These are phyloP conservation scores for Onychomys torridus DNA, from an alignment of 2,797 vertebrate species.

Conservation along the genomic window DNA sequence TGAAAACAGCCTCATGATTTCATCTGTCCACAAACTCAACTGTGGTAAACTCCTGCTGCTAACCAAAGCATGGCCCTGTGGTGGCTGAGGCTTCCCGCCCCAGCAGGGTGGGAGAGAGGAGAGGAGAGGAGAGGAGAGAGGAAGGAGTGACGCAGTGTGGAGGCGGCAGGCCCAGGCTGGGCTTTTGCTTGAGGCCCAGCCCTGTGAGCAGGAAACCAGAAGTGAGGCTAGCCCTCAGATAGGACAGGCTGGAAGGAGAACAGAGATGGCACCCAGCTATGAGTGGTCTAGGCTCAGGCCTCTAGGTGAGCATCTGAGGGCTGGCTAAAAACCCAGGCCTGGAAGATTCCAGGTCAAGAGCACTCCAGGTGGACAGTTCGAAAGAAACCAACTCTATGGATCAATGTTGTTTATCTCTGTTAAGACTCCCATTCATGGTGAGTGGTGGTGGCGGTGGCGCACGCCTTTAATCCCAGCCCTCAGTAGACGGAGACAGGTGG, in stretches of 20 bases:
- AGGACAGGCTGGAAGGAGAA: not conserved
- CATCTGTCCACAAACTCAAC: slow-evolving; percentile 6
- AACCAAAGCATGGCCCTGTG: not conserved
- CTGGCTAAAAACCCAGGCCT: not conserved
- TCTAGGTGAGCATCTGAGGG: not conserved
- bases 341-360: not conserved
- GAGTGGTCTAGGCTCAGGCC: not conserved
- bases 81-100: not conserved
- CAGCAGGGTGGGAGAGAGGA: too few relatives aligned
- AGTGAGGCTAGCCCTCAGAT: not conserved
- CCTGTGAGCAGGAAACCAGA: not conserved
- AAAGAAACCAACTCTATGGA: not conserved
- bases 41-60: not conserved
- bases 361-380: not conserved
- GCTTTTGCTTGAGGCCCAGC: slow-evolving; percentile 1
- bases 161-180: not conserved
- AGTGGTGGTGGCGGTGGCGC: not conserved
- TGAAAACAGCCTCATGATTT: slow-evolving; percentile 41
- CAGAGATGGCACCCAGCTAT: not conserved
- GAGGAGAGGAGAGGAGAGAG: not conserved
- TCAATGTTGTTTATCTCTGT: not conserved
- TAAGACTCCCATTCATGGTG: not conserved
- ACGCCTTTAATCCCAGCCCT: not conserved
- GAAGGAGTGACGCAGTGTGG: not conserved
- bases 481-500: not conserved